phyloP scores from a whole-genome alignment of 2,888 invertebrate genomes.

The Tiphia femorata region DNA sequence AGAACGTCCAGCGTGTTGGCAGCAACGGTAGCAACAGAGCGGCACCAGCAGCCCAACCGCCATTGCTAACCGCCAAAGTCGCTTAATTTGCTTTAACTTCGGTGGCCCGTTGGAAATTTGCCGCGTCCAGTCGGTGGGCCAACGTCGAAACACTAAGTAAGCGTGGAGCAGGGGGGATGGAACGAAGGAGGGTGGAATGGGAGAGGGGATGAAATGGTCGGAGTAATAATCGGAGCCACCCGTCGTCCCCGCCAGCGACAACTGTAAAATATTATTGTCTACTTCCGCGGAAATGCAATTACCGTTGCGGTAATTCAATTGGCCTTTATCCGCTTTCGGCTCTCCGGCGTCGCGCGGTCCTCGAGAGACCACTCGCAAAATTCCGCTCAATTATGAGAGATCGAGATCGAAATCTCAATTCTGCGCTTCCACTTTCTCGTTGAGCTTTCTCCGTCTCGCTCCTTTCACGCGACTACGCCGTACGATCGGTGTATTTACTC shows the following conservation, averaged over 20 bases:
- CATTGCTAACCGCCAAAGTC: no score
- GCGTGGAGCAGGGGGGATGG: no score
- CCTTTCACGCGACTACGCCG: no score
- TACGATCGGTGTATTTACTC: no score
- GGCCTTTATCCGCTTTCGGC: conserved; percentile 10
- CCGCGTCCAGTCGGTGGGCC: neutral
- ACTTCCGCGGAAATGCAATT: conserved; percentile 34
- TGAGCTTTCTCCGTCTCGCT: no score
- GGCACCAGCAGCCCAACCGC: neutral
- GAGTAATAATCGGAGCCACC: neutral
- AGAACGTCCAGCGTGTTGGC: no score
- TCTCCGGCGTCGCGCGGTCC: neutral
- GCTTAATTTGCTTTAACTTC: conserved; percentile 5
- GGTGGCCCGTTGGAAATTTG: neutral
- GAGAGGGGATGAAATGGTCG: no score
- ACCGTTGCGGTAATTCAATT: conserved; percentile 38
- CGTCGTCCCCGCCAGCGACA: neutral
- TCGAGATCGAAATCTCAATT: conserved; percentile 29
- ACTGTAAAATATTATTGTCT: conserved; percentile 43
- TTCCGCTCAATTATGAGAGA: conserved; percentile 31
- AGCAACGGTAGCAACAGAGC: no score
- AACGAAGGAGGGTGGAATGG: no score
- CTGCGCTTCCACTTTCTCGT: no score
- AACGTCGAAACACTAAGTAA: neutral
- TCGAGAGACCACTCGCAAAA: conserved; percentile 26